Base-by-base conservation (phyloP, 2,797 vertebrate genomes). In the Glyptemys insculpta region DNA sequence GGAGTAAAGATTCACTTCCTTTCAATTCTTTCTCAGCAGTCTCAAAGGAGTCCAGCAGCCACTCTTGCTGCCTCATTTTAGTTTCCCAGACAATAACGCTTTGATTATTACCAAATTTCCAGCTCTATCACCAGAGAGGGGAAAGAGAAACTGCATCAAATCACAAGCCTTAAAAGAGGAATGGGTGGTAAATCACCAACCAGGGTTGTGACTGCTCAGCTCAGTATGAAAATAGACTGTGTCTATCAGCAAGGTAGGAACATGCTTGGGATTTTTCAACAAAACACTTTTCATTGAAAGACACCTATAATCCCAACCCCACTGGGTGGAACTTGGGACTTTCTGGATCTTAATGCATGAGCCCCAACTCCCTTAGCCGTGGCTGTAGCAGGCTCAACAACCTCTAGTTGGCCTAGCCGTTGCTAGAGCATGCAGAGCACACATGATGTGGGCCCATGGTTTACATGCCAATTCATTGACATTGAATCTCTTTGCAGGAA, bases 101-200 rank as follows among this genome's bases (percentile, higher is more conserved):
- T 89, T 83, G 34, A 16, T 34, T 62, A 74, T 12, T 47, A 74
- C 62, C 65, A 83, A 57, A 62, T 65, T 19, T 41, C 56, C 84
- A 91, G 85, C 81, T 41, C 34, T 5, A 54, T 34, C 80, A 86
- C 27, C 12, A 4, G 53, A 31, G 8, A 65, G 81, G 7, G 11
- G 47, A 85, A 94, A 81, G 31, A 18, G 49, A 23, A 53, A 18
- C 19, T 83, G 12, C 8, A 4, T 81, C 34, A 83, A 90, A 94
- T 87, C 16, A 93, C 25, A 49, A 59, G 34, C 50, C 37, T 56
- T 0, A 3, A 84, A 29, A 37, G 62, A 68, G 2, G 78, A 53
- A 78, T 41, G 47, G 25, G 52, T 96, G 91, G 74, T 31, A 83
- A 79, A 54, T 83, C 49, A 87, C 84, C 88, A 92, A 57, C 47